Base-by-base conservation (phyloP, 2,113 vertebrate species). In the Tursiops truncatus region DNA sequence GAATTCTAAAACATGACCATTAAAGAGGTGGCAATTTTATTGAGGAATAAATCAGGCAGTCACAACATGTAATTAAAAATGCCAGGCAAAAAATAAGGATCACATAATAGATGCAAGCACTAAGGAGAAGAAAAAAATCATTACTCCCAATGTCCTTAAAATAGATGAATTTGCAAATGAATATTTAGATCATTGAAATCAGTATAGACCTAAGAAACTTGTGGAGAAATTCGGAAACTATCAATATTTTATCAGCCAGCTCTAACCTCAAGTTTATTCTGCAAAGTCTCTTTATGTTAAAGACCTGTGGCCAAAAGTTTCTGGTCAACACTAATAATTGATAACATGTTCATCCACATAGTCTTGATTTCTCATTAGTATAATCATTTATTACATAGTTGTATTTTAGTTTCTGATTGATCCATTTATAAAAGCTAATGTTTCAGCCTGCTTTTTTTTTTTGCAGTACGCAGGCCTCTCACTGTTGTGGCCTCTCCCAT, bases 161-260 rank as follows among this genome's bases (percentile, higher is more conserved):
- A 84, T 50, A 79, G 58, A 88, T 74, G 26, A 80, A 91, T 89
- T 91, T 84, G 53, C 50, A 97, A 93, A 84, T 65, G 17, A 93
- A 60, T 82, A 84, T 82, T 92, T 85, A 62, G 28, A 68, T 71
- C 86, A 79, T 28, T 94, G 44, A 71, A 87, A 85, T 92, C 79
- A 71, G 31, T 65, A 90, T 8, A 96, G 23, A 86, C 21, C 44
- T 71, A 86, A 63, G 47, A 95, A 94, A 65, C 62, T 85, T 5
- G 26, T 87, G 1, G 41, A 96, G 85, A 95, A 90, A 71, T 87
- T 70, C 62, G 9, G 58, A 85, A 95, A 84, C 23, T 92, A 92
- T 89, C 68, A 58, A 58, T 58, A 58, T 58, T 58, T 93, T 93
- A 85, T 95, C 20, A 71, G 11, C 15, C 47, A 84, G 33, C 23